phyloP scores from a whole-genome alignment of 2,888 invertebrate species.

The Melangyna quadrimaculata region DNA sequence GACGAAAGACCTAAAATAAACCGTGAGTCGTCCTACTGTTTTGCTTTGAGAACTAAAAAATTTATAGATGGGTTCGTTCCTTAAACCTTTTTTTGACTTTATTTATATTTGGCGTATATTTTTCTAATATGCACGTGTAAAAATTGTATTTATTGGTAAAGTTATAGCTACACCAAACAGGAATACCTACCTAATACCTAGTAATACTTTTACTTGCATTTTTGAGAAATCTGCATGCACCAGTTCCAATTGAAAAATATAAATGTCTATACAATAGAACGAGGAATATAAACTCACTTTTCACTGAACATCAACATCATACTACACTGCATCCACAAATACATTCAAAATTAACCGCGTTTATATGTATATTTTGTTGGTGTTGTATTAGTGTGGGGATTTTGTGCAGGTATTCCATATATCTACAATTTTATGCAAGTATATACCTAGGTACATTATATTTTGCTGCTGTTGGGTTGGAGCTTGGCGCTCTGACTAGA shows the following conservation, averaged over 20 bases:
- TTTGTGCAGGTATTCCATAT: not conserved
- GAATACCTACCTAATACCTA: conserved; percentile 10
- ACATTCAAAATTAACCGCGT: conserved; percentile 7
- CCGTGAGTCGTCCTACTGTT: conserved; percentile 32
- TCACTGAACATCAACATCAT: conserved; percentile 39
- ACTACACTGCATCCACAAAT: conserved; percentile 35
- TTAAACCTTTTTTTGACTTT: conserved; percentile 21
- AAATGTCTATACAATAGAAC: conserved; percentile 49
- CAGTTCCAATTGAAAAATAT: conserved; percentile 61
- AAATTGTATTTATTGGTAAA: conserved; percentile 23
- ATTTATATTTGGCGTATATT: not conserved
- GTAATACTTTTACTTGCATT: conserved; percentile 68
- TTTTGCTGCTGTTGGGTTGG: conserved; percentile 8
- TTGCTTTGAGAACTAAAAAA: conserved; percentile 31
- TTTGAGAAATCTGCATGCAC: conserved; percentile 66
- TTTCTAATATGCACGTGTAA: conserved; percentile 35
- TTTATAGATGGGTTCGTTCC: conserved; percentile 35
- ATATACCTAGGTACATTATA: not conserved
- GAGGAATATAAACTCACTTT: conserved; percentile 65
- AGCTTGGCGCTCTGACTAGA: conserved; percentile 30
- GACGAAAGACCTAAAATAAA: not conserved
- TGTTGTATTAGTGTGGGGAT: not conserved
- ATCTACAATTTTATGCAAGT: conserved; percentile 40
- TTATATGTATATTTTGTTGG: not conserved
- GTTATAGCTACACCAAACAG: not conserved